phyloP scores from a whole-genome alignment of 2,113 vertebrate genomes.

The Anthoscopus minutus region DNA sequence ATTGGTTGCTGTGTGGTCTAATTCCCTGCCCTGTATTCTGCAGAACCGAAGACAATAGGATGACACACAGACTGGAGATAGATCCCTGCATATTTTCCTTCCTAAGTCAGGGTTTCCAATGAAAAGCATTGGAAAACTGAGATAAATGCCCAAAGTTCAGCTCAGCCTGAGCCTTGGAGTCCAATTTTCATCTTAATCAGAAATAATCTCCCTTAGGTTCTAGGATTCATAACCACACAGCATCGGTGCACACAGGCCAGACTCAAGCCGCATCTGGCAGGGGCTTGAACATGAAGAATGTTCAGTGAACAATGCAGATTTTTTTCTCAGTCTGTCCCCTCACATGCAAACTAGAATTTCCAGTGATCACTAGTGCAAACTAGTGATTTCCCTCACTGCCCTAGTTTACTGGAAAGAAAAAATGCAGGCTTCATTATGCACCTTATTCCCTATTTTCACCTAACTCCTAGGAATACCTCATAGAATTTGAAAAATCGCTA shows the following conservation, averaged over 20 bases:
- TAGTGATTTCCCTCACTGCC: neutral
- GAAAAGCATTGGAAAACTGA: conserved; percentile 24
- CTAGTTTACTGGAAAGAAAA: neutral
- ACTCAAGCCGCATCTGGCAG: neutral
- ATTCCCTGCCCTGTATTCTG: neutral
- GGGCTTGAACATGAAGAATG: neutral
- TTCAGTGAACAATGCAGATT: neutral
- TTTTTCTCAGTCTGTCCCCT: neutral
- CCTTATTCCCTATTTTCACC: neutral
- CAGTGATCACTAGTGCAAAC: no score
- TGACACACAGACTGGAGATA: conserved; percentile 41
- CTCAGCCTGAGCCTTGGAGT: conserved; percentile 24
- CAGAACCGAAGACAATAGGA: conserved; percentile 33
- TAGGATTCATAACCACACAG: neutral
- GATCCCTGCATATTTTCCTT: conserved; percentile 36
- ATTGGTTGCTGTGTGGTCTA: conserved; percentile 2
- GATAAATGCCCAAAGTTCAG: conserved; percentile 11
- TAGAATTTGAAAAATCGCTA: accelerated
- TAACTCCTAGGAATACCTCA: neutral
- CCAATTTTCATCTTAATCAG: conserved; percentile 16
- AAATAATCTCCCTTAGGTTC: neutral
- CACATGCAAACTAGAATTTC: neutral
- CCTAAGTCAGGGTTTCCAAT: conserved; percentile 28
- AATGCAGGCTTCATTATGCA: neutral
- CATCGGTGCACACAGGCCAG: neutral